Evolutionary conservation across 2,888 invertebrate species (phyloP).

Genomic region (Doris montereyensis): DNA sequence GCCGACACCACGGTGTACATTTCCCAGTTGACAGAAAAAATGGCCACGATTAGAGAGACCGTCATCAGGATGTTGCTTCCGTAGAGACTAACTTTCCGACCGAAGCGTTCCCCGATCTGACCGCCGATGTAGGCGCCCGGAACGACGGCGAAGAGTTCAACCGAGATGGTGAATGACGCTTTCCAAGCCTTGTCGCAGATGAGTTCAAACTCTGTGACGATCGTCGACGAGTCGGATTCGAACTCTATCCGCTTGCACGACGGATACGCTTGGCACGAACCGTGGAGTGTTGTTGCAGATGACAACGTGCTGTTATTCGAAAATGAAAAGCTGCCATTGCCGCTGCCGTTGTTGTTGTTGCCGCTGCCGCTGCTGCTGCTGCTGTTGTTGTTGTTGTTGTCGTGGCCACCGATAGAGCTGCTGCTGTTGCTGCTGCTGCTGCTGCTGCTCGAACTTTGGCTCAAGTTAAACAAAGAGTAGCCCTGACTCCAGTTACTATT

Average conservation of each 20-base stretch:
- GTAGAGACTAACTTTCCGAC: background rate
- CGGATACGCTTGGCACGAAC: background rate
- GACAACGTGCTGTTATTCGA: background rate
- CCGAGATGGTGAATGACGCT: background rate
- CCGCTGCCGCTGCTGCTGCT: background rate
- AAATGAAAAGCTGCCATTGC: background rate
- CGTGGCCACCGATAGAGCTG: background rate
- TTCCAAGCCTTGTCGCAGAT: background rate
- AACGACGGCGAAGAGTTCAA: background rate
- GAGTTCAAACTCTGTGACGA: background rate
- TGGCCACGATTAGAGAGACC: background rate
- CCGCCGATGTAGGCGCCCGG: background rate
- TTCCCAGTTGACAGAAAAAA: background rate
- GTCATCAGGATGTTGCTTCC: background rate
- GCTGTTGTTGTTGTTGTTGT: background rate
- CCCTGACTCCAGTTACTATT: background rate
- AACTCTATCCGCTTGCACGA: background rate
- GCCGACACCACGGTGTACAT: background rate
- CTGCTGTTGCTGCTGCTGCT: background rate
- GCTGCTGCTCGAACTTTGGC: background rate
- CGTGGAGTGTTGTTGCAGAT: background rate
- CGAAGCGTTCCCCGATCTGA: background rate
- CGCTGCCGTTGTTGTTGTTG: background rate
- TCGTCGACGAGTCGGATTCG: background rate
- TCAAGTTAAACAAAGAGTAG: background rate